Evolutionary conservation across 2,888 invertebrate species (phyloP).

Genomic region (Chloroclystis v-ata): DNA sequence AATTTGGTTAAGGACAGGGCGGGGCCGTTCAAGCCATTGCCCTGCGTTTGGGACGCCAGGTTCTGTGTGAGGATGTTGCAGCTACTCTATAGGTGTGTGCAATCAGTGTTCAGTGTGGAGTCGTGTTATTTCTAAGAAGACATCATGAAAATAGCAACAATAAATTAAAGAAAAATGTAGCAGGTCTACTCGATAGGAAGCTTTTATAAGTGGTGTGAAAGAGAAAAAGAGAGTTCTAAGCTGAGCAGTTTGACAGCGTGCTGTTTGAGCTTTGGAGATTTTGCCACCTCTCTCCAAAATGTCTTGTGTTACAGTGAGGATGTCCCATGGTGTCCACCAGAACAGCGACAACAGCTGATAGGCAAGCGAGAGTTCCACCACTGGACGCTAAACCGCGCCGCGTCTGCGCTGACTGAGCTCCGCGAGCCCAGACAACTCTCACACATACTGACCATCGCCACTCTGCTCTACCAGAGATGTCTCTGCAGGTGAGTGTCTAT

Average conservation of each 20-base stretch:
- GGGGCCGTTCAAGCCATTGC: conserved; percentile 58
- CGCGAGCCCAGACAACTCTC: conserved; percentile 34
- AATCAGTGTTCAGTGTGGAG: too few relatives aligned
- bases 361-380: conserved; percentile 76
- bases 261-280: too few relatives aligned
- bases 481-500: conserved; percentile 50
- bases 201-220: too few relatives aligned
- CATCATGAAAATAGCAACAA: too few relatives aligned
- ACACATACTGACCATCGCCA: conserved; percentile 41
- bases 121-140: too few relatives aligned
- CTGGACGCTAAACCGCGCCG: conserved; percentile 68
- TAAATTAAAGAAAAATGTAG: too few relatives aligned
- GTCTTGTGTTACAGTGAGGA: conserved; percentile 53
- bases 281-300: neutral
- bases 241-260: too few relatives aligned
- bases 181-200: too few relatives aligned
- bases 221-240: too few relatives aligned
- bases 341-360: conserved; percentile 71
- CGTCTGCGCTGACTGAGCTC: conserved; percentile 45
- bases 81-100: conserved; percentile 54
- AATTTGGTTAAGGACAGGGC: conserved; percentile 55
- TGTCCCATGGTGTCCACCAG: conserved; percentile 72
- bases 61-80: conserved; percentile 53
- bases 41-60: conserved; percentile 58
- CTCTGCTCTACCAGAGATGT: conserved; percentile 49